Evolutionary conservation across 2,888 invertebrate species (phyloP), one percentile per base, ranked within the genome.

Genomic region (Lasioglossum figueresi): DNA sequence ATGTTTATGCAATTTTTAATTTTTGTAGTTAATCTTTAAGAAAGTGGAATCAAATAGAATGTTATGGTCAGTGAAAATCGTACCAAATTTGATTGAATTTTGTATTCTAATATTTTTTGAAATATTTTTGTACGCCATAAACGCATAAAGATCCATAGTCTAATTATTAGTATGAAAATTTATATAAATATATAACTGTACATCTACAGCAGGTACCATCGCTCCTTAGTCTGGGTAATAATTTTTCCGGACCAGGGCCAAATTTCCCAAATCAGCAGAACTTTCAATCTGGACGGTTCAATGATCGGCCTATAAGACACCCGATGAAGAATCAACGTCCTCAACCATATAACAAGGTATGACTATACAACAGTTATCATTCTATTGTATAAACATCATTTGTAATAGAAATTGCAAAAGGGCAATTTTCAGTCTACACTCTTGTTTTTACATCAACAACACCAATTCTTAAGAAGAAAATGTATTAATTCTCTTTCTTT

Each of bases 321-420:
- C 91, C 91, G 0, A 90, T 93, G 89, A 94, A 95, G 88, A 95
- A 93, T 82, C 94, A 94, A 86, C 93, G 95, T 23, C 86, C 93
- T 14, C 94, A 95, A 82, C 95, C 95, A 0, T 95, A 95, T 82
- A 95, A 93, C 74, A 95, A 95, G 94, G 95, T 95, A 94, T 87
- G 90, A 43, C 37, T 63, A 72, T 45, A 74, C 71, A 63, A 43
- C n/a, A 31, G 52, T 68, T 27, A 45, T 40, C 52, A 68, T 70
- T 74, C 23, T 68, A 37, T 56, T 52, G 34, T 59, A 23, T 16
- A 19, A 48, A 76, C 80, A 77, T 84, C 66, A 78, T 84, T 79
- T 84, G 73, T 73, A 84, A 76, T 78, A 84, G 85, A 88, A 89
- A 83, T 85, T 89, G 76, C 74, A 85, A 85, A 86, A 81, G 83